Base-by-base conservation (phyloP, 2,113 vertebrate species). In the Orientallactaga bullata region DNA sequence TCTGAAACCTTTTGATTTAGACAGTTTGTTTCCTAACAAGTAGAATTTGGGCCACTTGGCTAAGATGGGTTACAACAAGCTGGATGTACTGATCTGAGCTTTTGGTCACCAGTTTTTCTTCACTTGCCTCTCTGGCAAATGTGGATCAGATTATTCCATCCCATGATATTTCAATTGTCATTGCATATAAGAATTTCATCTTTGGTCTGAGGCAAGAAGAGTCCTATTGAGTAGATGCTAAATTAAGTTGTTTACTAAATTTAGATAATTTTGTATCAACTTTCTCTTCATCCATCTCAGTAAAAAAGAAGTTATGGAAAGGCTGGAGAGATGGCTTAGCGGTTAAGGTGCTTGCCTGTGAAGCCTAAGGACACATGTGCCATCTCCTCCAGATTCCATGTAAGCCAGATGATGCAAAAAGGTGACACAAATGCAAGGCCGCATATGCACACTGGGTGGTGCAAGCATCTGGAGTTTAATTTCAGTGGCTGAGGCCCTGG, bases 91-190 rank as follows among this genome's bases (percentile, higher is more conserved):
- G 32, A 81, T 85, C 55, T 0, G 72, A 88, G 20, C 6, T 30
- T 88, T 84, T 73, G 30, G 18, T 86, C 28, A 24, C 12, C 47
- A 61, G 12, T 81, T 39, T 72, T 79, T 24, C 73, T 94, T 72
- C 6, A 82, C 28, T 82, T 77, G n/a, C 9, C 82, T 93, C 63
- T 84, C 20, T 95, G 16, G n/a, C 71, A 90, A 91, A 60, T 73
- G 28, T 24, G 47, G 15, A 55, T 74, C 12, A 42, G 72, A 35
- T 69, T 28, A 58, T 68, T 92, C 4, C 47, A 9, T 24, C 28
- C 21, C 7, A 2, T 78, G 63, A 72, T 71, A 61, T 47, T 94
- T 88, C 84, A 80, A 77, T 76, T 32, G 0, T 10, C 10, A 1
- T 39, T 63, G 77, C 58, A 1, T 28, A 18, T 42, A 63, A 68